A percentile compares a stretch with the other conserved stretches of the same genome.
phyloP scores from a whole-genome alignment of 2,113 vertebrate genomes.

The Fregata magnificens region DNA sequence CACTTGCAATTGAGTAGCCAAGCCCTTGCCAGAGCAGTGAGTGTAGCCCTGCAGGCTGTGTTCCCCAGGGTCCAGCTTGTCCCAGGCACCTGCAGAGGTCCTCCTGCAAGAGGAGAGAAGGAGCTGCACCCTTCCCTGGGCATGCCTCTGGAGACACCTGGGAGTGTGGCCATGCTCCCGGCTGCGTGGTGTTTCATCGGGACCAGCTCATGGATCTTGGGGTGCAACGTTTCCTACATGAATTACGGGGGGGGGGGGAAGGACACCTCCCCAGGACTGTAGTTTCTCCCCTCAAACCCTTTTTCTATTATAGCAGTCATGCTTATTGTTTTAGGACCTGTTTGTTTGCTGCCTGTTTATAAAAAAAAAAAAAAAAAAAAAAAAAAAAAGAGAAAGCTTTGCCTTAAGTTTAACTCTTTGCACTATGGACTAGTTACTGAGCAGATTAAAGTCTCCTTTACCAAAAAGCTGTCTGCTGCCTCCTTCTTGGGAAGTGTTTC shows the following conservation, averaged over 20 bases:
- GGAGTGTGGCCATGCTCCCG: background rate
- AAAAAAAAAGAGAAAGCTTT: conserved; percentile 51
- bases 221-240: accelerated
- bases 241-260: background rate
- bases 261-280: background rate
- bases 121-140: background rate
- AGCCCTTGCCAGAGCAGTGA: background rate
- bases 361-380: background rate
- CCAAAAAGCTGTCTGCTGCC: background rate
- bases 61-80: background rate
- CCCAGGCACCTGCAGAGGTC: background rate
- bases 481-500: background rate
- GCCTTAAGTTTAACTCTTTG: conserved; percentile 61
- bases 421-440: conserved; percentile 14
- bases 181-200: background rate
- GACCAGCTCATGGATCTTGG: background rate
- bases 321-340: conserved; percentile 5
- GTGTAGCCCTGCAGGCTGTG: accelerated
- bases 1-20: background rate
- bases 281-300: background rate
- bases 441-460: conserved; percentile 53
- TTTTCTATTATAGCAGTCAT: background rate
- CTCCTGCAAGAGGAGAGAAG: background rate
- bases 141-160: background rate
- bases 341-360: conserved; percentile 20